Evolutionary conservation across 2,888 invertebrate species (phyloP), one percentile per base, ranked within the genome.

Genomic region (Microchrysa polita): DNA sequence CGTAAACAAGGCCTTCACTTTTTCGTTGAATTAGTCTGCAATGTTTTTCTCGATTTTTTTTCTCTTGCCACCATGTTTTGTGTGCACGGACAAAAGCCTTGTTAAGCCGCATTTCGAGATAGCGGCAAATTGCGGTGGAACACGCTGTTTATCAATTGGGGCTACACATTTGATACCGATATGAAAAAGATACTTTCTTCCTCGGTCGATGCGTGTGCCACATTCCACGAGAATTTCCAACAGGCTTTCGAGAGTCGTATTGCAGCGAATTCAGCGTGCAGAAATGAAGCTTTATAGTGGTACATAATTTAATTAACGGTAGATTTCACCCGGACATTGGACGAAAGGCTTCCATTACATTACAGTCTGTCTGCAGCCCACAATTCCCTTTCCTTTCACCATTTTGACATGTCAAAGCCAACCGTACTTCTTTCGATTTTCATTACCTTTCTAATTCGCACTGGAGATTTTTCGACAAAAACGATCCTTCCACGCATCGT

Each of bases 361-460:
- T 48, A 12, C 14, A 48, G n/a, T 12, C 48, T 48, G 4, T 48
- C 48, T 42, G 48, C 48, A 10, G 48, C 48, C n/a, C 48, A 48
- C 14, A 12, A 12, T 12, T 7, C 48, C 12, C 16, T 48, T n/a
- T 48, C 48, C 48, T 12, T n/a, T 12, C 48, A 48, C 48, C 48
- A 7, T 34, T 34, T 34, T n/a, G 7, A 7, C 48, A 48, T n/a
- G n/a, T n/a, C 48, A 12, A 7, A 5, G 48, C 10, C 48, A 2
- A n/a, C 12, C 48, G n/a, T n/a, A 48, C 48, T 34, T 34, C 7
- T 34, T 34, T 34, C 7, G n/a, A n/a, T 34, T 34, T 7, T 34
- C 27, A 34, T 76, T 77, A 84, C 84, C 81, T 81, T 77, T 84
- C 83, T 42, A 84, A 78, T 75, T 83, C 83, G 53, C 82, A 80